Base-by-base conservation (phyloP, 2,113 vertebrate species). In the Glaucidium brasilianum region DNA sequence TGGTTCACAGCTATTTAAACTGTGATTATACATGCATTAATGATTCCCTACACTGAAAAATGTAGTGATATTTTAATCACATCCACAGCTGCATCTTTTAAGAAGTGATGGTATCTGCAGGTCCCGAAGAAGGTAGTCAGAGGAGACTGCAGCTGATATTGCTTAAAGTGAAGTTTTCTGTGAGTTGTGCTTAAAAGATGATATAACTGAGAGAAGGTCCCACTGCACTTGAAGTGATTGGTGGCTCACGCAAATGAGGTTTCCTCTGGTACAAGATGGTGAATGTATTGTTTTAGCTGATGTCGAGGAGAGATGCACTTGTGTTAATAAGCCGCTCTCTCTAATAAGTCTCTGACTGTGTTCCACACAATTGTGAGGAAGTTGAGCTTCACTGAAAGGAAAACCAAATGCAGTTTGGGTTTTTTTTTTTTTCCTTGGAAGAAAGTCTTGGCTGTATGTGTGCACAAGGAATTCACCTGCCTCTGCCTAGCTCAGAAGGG, bases 21-120 rank as follows among this genome's bases (percentile, higher is more conserved):
- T 98, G 98, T 98, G 98, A 98, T 97, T 85, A 91, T 87, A 91
- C 80, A 59, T 95, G 58, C 96, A 94, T 94, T 95, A 84, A 94
- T 95, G 78, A 85, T 93, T 97, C 85, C 92, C 96, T 98, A 92
- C 66, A 45, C 89, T 90, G 83, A 96, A 96, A 92, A 95, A 92
- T 45, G 78, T 96, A 96, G 96, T 96, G 94, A 92, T 96, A 90
- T 95, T 81, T 95, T 91, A 96, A 87, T 97, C 94, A 90, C 89
- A 43, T 92, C 69, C 67, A 27, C 72, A 76, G 69, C 66, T 71
- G 55, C 79, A 9, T 80, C 78, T 72, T 71, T 85, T 74, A 69
- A 92, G 73, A 80, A 37, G 9, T 29, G 34, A 45, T 80, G 72
- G 85, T 94, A 60, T 69, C 72, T 67, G 39, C 58, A 62, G 80